Percentiles rank a stretch among this genome's conserved stretches.
These are phyloP conservation scores for Mionectes macconnelli DNA, from an alignment of 2,113 vertebrate species.

Conservation along the genomic window DNA sequence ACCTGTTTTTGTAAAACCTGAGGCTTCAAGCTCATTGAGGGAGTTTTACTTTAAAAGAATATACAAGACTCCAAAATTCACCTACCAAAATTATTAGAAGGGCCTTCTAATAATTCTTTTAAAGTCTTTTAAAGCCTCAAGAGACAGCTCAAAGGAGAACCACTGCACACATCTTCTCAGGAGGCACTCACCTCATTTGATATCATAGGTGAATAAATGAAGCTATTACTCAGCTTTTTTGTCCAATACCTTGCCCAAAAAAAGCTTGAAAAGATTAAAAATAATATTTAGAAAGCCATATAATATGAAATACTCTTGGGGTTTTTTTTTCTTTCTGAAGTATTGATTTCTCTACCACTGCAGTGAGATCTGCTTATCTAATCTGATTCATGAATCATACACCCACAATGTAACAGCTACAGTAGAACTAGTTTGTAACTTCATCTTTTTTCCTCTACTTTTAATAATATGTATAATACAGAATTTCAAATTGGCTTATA, in stretches of 20 bases:
- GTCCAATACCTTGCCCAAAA: not conserved
- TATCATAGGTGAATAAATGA: conserved; percentile 1
- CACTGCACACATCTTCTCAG: not conserved
- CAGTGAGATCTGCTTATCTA: conserved; percentile 4
- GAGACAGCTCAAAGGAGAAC: not conserved
- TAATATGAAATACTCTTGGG: not conserved
- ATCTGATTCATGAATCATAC: not conserved
- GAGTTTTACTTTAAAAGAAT: not conserved
- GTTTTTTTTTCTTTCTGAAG: not conserved
- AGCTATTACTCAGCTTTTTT: not conserved
- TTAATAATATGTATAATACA: not conserved
- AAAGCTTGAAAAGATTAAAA: not conserved
- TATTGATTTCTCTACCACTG: conserved; percentile 32
- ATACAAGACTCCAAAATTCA: not conserved
- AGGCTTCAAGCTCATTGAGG: not conserved
- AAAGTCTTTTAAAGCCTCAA: not conserved
- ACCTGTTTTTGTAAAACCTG: not conserved
- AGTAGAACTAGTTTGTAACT: not conserved
- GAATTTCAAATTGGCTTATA: not conserved
- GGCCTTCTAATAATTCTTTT: not conserved
- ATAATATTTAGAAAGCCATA: conserved; percentile 13
- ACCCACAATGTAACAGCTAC: not conserved
- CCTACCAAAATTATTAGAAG: not conserved
- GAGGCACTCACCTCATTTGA: not conserved
- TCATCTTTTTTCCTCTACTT: not conserved